These are phyloP conservation scores for Condylostylus longicornis DNA, from an alignment of 1,140 invertebrate species.

Conservation along the genomic window DNA sequence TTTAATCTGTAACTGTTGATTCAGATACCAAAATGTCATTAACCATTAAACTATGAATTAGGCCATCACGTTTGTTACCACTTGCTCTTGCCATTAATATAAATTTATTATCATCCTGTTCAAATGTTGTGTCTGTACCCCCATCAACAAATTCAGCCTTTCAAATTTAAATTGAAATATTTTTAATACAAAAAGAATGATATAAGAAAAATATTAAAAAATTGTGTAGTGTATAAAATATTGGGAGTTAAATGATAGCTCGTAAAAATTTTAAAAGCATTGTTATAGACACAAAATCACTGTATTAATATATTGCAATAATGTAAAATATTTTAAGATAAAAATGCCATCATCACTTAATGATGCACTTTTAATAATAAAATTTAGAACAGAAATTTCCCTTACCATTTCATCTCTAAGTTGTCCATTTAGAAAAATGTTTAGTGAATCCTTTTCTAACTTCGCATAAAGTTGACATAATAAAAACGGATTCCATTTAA, in stretches of 20 bases:
- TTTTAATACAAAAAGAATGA: too few relatives aligned
- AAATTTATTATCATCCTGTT: conserved; percentile 22
- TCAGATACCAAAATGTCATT: conserved; percentile 24
- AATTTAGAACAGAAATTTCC: too few relatives aligned
- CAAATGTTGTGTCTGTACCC: conserved; percentile 69
- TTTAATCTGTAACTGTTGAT: too few relatives aligned
- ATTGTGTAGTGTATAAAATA: too few relatives aligned
- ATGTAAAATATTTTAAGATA: not conserved
- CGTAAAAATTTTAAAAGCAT: not conserved
- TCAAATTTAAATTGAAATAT: too few relatives aligned
- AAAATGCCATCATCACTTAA: not conserved
- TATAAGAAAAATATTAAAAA: too few relatives aligned
- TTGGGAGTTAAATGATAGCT: not conserved
- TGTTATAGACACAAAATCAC: not conserved
- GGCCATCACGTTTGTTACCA: conserved; percentile 28
- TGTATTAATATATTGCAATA: not conserved
- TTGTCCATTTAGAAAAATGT: conserved; percentile 27
- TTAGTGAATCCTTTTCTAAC: conserved; percentile 24
- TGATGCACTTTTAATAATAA: too few relatives aligned
- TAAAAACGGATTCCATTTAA: not conserved
- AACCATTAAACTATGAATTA: conserved; percentile 22
- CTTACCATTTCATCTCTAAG: conserved; percentile 22
- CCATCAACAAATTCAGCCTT: conserved; percentile 64
- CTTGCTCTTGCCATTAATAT: conserved; percentile 26
- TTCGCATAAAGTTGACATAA: not conserved